These are phyloP conservation scores for Maniola jurtina DNA, from an alignment of 1,140 invertebrate species.

Conservation along the genomic window DNA sequence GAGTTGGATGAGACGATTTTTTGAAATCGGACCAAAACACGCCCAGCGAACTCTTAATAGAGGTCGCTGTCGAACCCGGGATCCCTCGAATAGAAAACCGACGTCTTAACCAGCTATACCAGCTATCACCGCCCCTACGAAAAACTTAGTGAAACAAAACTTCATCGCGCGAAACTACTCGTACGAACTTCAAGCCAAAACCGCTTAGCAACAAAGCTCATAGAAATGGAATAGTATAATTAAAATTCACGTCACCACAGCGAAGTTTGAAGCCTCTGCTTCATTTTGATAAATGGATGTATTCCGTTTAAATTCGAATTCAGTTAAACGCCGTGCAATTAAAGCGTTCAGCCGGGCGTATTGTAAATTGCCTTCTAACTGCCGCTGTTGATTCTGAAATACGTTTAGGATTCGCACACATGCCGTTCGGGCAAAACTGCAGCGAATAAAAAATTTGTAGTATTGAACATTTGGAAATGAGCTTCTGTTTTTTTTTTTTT, in stretches of 20 bases:
- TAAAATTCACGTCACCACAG: not conserved
- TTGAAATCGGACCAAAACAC: no score
- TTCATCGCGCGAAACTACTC: no score
- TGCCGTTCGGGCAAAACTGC: not conserved
- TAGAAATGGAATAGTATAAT: not conserved
- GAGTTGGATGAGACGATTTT: no score
- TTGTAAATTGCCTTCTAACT: conserved; percentile 52
- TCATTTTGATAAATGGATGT: conserved; percentile 51
- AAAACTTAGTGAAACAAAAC: no score
- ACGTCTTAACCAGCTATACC: no score
- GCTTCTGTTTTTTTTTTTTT: no score
- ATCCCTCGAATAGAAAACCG: no score
- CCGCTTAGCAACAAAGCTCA: conserved; percentile 6
- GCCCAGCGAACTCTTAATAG: no score
- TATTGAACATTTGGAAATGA: no score
- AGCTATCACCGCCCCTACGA: no score
- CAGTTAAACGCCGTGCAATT: conserved; percentile 61
- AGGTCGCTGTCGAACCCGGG: no score
- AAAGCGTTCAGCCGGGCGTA: conserved; percentile 55
- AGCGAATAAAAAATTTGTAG: no score
- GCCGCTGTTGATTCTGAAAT: conserved; percentile 33
- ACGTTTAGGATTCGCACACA: conserved; percentile 11
- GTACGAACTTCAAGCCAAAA: not conserved
- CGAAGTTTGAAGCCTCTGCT: conserved; percentile 10
- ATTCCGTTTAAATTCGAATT: conserved; percentile 55